Evolutionary conservation across 2,797 vertebrate species (phyloP).

Genomic region (Eremophila alpestris): DNA sequence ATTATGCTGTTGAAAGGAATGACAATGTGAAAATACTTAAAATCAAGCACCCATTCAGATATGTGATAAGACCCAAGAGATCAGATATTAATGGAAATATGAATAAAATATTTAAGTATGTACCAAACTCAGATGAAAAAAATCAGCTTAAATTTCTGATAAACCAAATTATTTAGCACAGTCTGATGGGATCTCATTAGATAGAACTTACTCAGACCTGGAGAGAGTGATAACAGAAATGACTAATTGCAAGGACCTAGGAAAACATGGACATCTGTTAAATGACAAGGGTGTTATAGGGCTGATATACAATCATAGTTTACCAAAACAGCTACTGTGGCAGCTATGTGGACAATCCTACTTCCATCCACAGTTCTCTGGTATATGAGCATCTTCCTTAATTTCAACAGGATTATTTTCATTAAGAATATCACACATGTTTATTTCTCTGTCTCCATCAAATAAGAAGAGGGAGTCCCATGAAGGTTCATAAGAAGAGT

Average conservation of each 20-base stretch:
- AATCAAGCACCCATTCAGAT: background rate
- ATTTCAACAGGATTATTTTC: background rate
- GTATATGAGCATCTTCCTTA: background rate
- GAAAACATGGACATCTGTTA: background rate
- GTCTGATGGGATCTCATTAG: background rate
- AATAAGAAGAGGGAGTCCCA: background rate
- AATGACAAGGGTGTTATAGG: background rate
- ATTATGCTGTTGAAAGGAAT: background rate
- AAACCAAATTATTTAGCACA: background rate
- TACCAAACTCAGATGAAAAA: background rate
- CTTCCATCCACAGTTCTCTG: background rate
- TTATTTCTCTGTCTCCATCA: background rate
- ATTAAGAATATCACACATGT: background rate
- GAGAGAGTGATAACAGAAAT: background rate
- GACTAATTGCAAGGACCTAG: background rate
- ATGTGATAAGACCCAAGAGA: background rate
- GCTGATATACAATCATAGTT: background rate
- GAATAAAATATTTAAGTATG: background rate
- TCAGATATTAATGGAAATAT: background rate
- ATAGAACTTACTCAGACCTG: background rate
- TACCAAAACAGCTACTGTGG: background rate
- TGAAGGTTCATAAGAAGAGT: background rate
- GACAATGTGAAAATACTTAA: background rate
- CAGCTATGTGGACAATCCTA: background rate
- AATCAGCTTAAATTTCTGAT: background rate